Evolutionary conservation across 2,888 invertebrate species (phyloP), one percentile per base, ranked within the genome.

Genomic region (Polyommatus icarus): DNA sequence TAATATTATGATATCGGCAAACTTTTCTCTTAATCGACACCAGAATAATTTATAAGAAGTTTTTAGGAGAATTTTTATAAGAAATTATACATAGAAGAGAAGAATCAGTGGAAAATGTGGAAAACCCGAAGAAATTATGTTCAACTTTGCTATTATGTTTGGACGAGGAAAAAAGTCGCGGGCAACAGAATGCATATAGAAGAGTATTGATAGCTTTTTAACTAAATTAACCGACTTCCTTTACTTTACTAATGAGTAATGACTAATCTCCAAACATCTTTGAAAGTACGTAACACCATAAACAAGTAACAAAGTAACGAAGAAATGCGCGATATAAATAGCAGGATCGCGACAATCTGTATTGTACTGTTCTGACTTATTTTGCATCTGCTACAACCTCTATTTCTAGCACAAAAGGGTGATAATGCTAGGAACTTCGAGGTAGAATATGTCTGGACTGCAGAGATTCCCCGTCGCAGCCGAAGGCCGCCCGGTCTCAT

Each of bases 401-500:
- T 54, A 54, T 54, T 0, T 54, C 3, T 3, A 18, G 4, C 18
- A 54, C 3, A 54, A 18, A 54, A 54, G 54, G 18, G 18, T 18
- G 18, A 54, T 18, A 18, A 54, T 54, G 5, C 54, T 12, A 18
- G 54, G 18, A 6, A 18, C 54, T 54, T 5, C 18, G 5, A 54
- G 54, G 54, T 54, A 18, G 54, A 54, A 18, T 46, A 46, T 46
- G 10, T 46, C 46, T 46, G 46, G 46, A 54, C 54, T 82, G 86
- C 88, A 76, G 76, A 76, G 61, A 61, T 61, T 77, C 77, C 29
- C 91, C 88, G 88, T 90, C 91, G 90, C 88, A 85, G 85, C 84
- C 89, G 92, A 93, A 93, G 93, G 93, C 86, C 92, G 90, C 86
- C 93, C 91, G 89, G 92, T 91, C 85, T 83, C 83, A 91, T 92